Evolutionary conservation across 2,888 invertebrate genomes (phyloP), one percentile per base, ranked within the genome.

Genomic region (Drosophila phalerata): DNA sequence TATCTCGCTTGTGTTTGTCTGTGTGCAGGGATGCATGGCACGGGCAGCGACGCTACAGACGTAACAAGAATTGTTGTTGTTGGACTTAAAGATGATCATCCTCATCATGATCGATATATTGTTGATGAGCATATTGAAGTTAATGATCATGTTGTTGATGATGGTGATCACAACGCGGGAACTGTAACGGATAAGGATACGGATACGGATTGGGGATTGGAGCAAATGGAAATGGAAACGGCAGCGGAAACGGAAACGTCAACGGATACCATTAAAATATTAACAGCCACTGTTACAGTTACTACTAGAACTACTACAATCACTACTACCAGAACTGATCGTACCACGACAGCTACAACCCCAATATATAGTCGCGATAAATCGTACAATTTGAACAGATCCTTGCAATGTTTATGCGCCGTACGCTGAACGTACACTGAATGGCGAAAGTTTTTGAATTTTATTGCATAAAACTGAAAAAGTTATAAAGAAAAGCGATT

Each of bases 1-100:
- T 91, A 92, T 92, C 92, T 93, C 93, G 93, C 93, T 94, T 93
- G 93, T 93, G 93, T 93, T 93, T 94, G 94, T 94, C 94, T 94
- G 94, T 94, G 93, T 94, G 94, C 94, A 94, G 94, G 94, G 93
- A 93, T 93, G 93, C 88, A 93, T 87, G 86, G 84, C 83, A 84
- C 75, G 71, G 72, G 72, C 77, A 77, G 69, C 77, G 65, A 60
- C 62, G 60, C 55, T 34, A 56, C 66, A 60, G 69, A 73, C 68
- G 66, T 48, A 57, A 53, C 61, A 47, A 63, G 60, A 43, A 68
- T 45, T 48, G 64, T 72, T 79, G 87, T 87, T 87, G 82, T 87
- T 81, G 87, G 77, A 77, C 45, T 43, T 56, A 38, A 45, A 40
- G 63, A 47, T 60, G 57, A 57, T 71, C 40, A 62, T 42, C 56